phyloP scores from a whole-genome alignment of 2,797 vertebrate species.

The Aselliscus stoliczkanus region DNA sequence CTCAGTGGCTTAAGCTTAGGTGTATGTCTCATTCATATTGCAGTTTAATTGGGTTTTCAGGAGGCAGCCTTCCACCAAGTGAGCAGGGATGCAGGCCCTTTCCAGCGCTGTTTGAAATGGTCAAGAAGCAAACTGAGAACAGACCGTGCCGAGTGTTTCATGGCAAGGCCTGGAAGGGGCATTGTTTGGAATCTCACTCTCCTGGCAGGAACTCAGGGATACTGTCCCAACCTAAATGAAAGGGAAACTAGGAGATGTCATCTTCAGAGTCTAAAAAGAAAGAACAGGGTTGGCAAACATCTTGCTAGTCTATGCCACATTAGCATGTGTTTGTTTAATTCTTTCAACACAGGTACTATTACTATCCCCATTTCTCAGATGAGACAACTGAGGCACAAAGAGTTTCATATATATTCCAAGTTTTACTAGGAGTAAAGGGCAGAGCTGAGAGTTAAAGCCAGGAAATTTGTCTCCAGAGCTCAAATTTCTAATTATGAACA shows the following conservation, averaged over 20 bases:
- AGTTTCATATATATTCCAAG: background rate
- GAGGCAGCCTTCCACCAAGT: background rate
- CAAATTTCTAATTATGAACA: background rate
- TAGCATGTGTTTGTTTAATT: background rate
- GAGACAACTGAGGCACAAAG: background rate
- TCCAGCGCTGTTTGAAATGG: background rate
- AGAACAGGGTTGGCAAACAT: background rate
- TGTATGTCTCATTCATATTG: background rate
- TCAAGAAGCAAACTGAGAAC: background rate
- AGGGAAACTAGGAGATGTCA: background rate
- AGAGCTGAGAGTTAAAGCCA: background rate
- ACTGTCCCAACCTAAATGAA: background rate
- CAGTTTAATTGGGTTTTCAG: background rate
- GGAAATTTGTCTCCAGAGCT: background rate
- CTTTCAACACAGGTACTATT: background rate
- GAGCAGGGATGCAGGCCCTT: background rate
- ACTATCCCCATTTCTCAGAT: background rate
- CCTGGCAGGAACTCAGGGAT: background rate
- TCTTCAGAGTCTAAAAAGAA: background rate
- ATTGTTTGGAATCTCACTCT: background rate
- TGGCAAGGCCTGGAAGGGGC: background rate
- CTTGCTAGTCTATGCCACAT: background rate
- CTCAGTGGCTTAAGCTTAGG: background rate
- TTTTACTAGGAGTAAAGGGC: background rate
- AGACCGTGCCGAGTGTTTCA: background rate